Evolutionary conservation across 2,797 vertebrate species (phyloP), one percentile per base, ranked within the genome.

Genomic region (Muscicapa striata): DNA sequence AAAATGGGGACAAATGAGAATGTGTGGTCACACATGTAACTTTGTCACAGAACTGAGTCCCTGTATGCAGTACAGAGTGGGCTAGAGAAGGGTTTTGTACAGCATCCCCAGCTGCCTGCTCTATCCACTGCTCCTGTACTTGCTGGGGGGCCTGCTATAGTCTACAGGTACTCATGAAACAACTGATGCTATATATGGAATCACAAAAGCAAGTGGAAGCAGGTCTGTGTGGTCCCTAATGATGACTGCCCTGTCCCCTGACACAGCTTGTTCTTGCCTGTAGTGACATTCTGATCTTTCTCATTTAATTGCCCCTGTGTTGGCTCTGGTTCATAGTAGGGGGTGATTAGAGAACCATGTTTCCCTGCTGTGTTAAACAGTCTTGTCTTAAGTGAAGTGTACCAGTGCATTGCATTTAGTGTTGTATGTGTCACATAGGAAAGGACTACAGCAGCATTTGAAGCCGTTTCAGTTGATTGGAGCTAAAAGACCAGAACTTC

Each of bases 401-500:
- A 86, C 55, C 43, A 92, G 79, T 19, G 40, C 54, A 4, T 89
- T 85, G 57, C 68, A 10, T 70, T 36, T 54, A 72, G 46, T 9
- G 34, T 48, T 59, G 46, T 59, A 11, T 40, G 40, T 58, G 62
- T 81, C 73, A 11, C 62, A 13, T 7, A 63, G 76, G 59, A 76
- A 85, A 94, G 76, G 77, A 43, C 58, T 43, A 5, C 32, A 79
- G 64, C 55, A 49, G 74, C 59, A 43, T 54, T 87, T 73, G 93
- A 93, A 88, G 85, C 77, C 7, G 83, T 91, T 95, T 94, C 87
- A 86, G 77, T 79, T 93, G 87, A 84, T 34, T 84, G 83, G 91
- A 89, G 66, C 89, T 88, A 86, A 93, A 93, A 96, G 77, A 86
- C 55, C 70, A 91, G 84, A 95, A 81, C 70, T 94, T 93, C 95